Conservation (phyloP, 2,113 vertebrate species). For the Gila orcuttii region DNA sequence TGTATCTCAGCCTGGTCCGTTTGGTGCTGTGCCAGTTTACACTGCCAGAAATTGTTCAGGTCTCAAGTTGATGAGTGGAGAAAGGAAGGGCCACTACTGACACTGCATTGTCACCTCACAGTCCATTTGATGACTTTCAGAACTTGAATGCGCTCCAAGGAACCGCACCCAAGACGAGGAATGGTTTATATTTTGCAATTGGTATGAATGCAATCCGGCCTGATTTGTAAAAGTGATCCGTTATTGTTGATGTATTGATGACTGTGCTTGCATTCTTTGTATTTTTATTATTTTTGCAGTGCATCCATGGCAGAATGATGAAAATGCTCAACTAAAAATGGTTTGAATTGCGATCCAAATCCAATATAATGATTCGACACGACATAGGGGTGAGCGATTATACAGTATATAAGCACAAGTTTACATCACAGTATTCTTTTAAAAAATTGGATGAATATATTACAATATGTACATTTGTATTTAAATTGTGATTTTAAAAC, state of each 20-base stretch:
- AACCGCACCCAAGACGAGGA: background rate
- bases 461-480: background rate
- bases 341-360: background rate
- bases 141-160: background rate
- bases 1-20: constrained; percentile 52
- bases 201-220: background rate
- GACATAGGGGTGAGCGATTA: no score
- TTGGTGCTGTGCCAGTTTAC: constrained; percentile 61
- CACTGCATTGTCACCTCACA: background rate
- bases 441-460: background rate
- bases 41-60: constrained; percentile 55
- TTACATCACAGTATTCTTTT: no score
- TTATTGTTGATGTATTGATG: background rate
- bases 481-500: background rate
- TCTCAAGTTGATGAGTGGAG: constrained; percentile 59
- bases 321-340: background rate
- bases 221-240: background rate
- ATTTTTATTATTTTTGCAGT: background rate
- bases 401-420: no score
- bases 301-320: background rate
- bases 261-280: background rate
- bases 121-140: background rate
- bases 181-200: background rate
- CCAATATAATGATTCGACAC: no score
- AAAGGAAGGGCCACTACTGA: background rate